phyloP scores from a whole-genome alignment of 92 coral and sea anemone species.

The Siderastrea siderea region DNA sequence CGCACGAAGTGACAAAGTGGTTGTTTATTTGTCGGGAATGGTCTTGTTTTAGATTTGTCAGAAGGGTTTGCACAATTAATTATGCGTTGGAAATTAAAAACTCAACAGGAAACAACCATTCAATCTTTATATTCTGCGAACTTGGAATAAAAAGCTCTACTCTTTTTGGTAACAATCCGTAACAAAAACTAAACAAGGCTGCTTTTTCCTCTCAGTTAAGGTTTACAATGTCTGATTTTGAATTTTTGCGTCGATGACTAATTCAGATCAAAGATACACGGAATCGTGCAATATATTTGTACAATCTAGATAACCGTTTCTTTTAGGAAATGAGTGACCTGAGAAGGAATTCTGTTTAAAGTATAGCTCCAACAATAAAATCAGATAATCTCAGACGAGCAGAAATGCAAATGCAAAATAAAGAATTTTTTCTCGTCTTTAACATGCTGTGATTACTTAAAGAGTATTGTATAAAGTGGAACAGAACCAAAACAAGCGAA shows the following conservation, averaged over 20 bases:
- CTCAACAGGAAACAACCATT: neutral
- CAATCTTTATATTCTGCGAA: neutral
- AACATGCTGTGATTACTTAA: neutral
- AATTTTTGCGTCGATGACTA: neutral
- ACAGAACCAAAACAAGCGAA: neutral
- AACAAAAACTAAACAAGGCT: neutral
- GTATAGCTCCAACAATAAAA: neutral
- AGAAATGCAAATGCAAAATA: neutral
- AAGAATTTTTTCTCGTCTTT: neutral
- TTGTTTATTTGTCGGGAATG: neutral
- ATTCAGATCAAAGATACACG: neutral
- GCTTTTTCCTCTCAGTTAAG: no score
- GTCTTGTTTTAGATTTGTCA: neutral
- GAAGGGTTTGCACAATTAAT: neutral
- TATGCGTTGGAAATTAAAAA: neutral
- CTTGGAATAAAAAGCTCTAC: neutral
- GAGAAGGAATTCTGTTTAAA: neutral
- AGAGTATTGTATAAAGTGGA: constrained; percentile 11
- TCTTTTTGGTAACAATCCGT: neutral
- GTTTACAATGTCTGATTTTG: no score
- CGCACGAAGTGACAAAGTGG: neutral
- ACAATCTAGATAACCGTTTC: neutral
- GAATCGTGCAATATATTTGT: no score
- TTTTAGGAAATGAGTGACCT: neutral
- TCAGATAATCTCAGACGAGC: neutral